Base-by-base conservation (phyloP, 2,113 vertebrate species). In the Nansenia antarctica region DNA sequence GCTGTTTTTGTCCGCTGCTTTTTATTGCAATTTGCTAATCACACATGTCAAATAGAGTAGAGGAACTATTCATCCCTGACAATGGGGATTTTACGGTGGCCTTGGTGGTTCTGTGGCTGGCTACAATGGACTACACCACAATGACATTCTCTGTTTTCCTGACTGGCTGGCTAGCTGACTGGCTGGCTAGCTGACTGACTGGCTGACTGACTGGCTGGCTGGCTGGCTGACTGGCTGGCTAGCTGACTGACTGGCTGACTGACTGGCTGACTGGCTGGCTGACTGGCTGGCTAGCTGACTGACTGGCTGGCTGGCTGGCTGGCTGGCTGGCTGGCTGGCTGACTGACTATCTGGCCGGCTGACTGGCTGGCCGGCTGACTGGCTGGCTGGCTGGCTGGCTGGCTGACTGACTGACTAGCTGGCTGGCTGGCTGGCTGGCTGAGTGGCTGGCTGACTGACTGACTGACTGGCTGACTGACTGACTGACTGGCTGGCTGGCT, bases 81-180 rank as follows among this genome's bases (percentile, higher is more conserved):
- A 82, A 87, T 76, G 35, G 81, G 76, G 76, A 86, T 88, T 89
- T 88, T 81, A 84, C 69, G 69, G 86, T 49, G 31, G 72, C 59
- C 72, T 66, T 60, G 24, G 74, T 54, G 57, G 76, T 65, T 32
- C 69, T 68, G 76, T 80, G n/a, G 64, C 67, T 55, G 59, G 27
- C 69, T 74, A 63, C 67, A 80, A 77, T 69, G 67, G 70, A 67
- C 69, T 65, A 57, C 24, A 65, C 74, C 68, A 37, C 64, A 67
- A 61, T 39, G 53, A 8, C 77, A 67, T 65, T 57, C 18, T 67
- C 39, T 72, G 27, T 80, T 73, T 80, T 74, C 77, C 69, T 75
- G 67, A 65, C 22, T 9, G 57, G 26, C 9, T 5, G 37, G 24
- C 27, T 74, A 53, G 37, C 30, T 29, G 54, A 49, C 37, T 65